Conservation (phyloP, 2,888 invertebrate species). For the Serrognathus titanus region DNA sequence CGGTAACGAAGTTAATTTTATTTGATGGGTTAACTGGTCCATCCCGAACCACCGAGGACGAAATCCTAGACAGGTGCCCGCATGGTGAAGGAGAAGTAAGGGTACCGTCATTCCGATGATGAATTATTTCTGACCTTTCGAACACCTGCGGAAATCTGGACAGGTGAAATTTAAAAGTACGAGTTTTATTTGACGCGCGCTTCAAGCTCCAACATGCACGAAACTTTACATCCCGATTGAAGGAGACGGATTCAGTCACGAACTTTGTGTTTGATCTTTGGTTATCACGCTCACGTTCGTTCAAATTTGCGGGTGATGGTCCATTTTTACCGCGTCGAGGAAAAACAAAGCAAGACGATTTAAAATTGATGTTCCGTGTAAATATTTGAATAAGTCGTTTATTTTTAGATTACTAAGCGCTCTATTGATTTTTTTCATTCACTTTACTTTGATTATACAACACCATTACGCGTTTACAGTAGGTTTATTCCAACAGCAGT, state of each 20-base stretch:
- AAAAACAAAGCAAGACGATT: no score
- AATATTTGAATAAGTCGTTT: not conserved
- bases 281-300: no score
- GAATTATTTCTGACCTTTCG: conserved; percentile 26
- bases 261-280: conserved; percentile 2
- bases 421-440: no score
- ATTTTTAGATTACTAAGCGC: no score
- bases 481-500: no score
- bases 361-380: not conserved
- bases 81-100: conserved; percentile 8
- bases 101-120: conserved; percentile 23
- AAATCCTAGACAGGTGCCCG: conserved; percentile 16
- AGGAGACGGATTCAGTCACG: not conserved
- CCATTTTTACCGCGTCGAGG: no score
- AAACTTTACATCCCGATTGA: not conserved
- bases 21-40: conserved; percentile 13
- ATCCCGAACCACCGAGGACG: conserved; percentile 8
- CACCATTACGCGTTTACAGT: no score
- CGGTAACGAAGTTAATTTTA: conserved; percentile 7
- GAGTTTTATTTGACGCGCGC: not conserved
- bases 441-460: no score
- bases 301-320: no score
- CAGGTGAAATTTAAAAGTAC: conserved; percentile 15
- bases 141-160: conserved; percentile 21
- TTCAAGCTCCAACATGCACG: not conserved